Base-by-base conservation (phyloP, 2,888 invertebrate genomes). In the Mallateleia sp. region DNA sequence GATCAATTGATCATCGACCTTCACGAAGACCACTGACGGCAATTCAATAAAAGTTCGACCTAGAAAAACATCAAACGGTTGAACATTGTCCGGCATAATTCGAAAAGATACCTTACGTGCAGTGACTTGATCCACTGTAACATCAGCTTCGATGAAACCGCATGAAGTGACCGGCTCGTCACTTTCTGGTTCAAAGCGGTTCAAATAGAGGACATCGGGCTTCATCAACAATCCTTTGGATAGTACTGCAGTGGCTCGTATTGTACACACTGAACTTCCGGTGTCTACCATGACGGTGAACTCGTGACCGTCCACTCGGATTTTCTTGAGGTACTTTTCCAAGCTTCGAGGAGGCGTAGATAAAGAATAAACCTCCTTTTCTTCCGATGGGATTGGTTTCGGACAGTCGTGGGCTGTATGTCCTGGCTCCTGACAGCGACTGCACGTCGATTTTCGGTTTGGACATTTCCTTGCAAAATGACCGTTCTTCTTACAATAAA, bases 391-490 rank as follows among this genome's bases (percentile, higher is more conserved):
- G 14, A 75, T 38, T 1, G 62, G 62, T 24, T 38, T 75, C 0
- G 62, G 34, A 20, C 62, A 75, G 38, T 62, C 22, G 8, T 60
- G 18, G 6, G 18, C 38, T 11, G 38, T n/a, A 50, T 75, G 75
- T 5, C 64, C 64, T n/a, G 25, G 5, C 15, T 50, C 62, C 3
- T 28, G 32, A n/a, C 58, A 72, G 15, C 58, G 42, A 15, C 11
- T 24, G 24, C 62, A 75, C 25, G n/a, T 18, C 7, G 34, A 11
- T 32, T 32, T 75, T 9, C 74, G 50, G n/a, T 34, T 52, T 14
- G 52, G 62, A 38, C 74, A 75, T 14, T 52, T 75, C 20, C 74
- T 60, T 11, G 74, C 62, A n/a, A 32, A 75, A 22, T 75, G 74
- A 7, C 74, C 74, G 8, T 18, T 2, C 22, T 47, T 38, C 52